Base-by-base conservation (phyloP, 2,113 vertebrate species). In the Benthochromis sp. region DNA sequence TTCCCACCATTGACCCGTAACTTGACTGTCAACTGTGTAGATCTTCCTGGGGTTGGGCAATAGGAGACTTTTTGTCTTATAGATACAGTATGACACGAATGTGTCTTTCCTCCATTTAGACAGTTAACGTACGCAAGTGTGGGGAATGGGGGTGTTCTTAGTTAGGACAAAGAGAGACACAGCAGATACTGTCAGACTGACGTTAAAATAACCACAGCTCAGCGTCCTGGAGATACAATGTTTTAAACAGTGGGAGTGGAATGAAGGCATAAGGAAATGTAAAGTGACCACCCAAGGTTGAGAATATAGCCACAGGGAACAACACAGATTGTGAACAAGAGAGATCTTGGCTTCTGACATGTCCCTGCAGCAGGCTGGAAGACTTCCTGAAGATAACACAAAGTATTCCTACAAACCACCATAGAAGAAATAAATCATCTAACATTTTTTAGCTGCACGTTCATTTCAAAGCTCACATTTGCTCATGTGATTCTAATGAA, bases 201-300 rank as follows among this genome's bases (percentile, higher is more conserved):
- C 1, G 59, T 80, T 34, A 66, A 78, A 38, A 78, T 76, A 90
- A 61, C 12, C 34, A 27, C 36, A 4, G 38, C 84, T 88, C 29
- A 54, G 45, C 21, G 13, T 88, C 66, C 43, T 24, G 7, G n/a
- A 29, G 83, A 71, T 89, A 61, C 55, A 85, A 79, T 76, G 81
- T 87, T 81, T 85, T n/a, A 83, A 92, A 82, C 53, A 71, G 29
- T 47, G 84, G 83, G 53, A 85, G 73, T 86, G 59, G 88, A 89
- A 78, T 69, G 45, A 76, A 81, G 43, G 57, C 31, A 81, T 38
- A 79, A 84, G 83, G 38, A 92, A 90, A 88, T 86, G 84, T 94
- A 93, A 93, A 92, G 90, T 93, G 94, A 95, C 94, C 94, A 95
- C 94, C 94, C 94, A 95, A 85, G 89, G 82, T 91, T 92, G 66